Evolutionary conservation across 2,888 invertebrate genomes (phyloP).

Genomic region (Lepeophtheirus nordmannii): DNA sequence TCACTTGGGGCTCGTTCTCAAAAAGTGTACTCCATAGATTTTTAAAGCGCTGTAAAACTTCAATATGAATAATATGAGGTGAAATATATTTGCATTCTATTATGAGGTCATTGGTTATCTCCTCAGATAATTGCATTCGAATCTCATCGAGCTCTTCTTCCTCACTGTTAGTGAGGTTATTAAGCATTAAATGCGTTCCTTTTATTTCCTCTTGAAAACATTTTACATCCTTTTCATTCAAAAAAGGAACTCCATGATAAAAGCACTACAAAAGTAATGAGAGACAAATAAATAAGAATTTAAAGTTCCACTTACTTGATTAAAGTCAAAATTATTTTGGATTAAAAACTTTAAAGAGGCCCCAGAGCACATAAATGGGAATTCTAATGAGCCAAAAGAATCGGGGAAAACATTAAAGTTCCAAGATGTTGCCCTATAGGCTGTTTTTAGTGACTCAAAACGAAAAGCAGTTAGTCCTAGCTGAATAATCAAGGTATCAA

Average conservation of each 20-base stretch:
- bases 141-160: no score
- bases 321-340: slow-evolving; percentile 10
- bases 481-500: neutral
- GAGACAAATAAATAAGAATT: neutral
- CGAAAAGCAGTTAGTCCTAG: neutral
- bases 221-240: neutral
- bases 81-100: no score
- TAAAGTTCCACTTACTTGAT: slow-evolving; percentile 1
- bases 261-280: neutral
- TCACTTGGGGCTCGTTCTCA: no score
- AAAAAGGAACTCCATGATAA: slow-evolving; percentile 1
- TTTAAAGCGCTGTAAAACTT: no score
- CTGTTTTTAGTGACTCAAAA: neutral
- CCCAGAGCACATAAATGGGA: neutral
- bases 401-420: slow-evolving; percentile 4
- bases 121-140: no score
- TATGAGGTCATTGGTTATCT: no score
- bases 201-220: no score
- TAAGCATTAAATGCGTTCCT: no score
- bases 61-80: no score
- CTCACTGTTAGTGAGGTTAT: no score
- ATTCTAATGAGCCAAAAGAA: neutral
- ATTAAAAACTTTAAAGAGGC: neutral
- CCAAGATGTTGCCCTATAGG: neutral
- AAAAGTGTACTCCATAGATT: no score